Conservation (phyloP, 2,113 vertebrate species). For the Lycocorax pyrrhopterus region DNA sequence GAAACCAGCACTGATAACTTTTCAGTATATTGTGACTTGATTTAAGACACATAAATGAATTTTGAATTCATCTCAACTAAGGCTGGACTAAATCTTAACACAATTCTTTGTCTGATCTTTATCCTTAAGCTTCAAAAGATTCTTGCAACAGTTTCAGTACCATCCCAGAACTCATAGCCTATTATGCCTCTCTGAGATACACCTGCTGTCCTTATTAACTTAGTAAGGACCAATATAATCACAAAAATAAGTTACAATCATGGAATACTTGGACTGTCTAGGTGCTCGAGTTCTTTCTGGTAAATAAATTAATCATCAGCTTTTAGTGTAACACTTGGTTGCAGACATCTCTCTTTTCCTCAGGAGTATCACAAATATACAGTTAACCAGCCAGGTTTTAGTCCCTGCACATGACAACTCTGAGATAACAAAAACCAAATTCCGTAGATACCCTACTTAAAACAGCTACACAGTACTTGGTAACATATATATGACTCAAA, state of each 20-base stretch:
- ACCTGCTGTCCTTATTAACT: background rate
- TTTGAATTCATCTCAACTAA: background rate
- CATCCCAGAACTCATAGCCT: background rate
- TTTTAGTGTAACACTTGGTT: background rate
- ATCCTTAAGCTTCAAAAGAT: background rate
- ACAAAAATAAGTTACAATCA: background rate
- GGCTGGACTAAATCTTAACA: background rate
- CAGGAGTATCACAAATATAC: background rate
- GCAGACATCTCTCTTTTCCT: background rate
- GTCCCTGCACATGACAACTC: background rate
- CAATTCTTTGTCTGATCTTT: background rate
- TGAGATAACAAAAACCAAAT: background rate
- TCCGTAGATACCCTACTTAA: background rate
- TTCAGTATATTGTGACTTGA: background rate
- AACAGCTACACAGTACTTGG: background rate
- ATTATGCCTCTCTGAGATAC: background rate
- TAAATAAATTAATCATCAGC: background rate
- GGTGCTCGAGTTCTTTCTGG: background rate
- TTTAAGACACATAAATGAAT: background rate
- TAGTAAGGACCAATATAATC: background rate
- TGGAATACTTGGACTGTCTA: background rate
- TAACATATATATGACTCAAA: background rate
- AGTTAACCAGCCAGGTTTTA: background rate
- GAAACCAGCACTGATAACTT: background rate
- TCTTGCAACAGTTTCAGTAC: background rate